Evolutionary conservation across 2,113 vertebrate species (phyloP).

Genomic region (Microcebus lehilahytsara): DNA sequence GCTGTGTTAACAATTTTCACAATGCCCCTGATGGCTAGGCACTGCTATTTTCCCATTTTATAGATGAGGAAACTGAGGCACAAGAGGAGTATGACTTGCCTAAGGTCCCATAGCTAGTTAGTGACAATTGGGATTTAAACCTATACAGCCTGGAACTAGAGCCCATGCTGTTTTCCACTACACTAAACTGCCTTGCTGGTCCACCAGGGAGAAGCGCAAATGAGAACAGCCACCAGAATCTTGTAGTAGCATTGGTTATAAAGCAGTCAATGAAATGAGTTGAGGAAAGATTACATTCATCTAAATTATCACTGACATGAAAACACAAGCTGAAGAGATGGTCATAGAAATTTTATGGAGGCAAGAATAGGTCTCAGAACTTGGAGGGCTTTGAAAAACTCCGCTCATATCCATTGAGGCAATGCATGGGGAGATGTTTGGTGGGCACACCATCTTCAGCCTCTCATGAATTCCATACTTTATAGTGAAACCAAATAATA

Average conservation of each 20-base stretch:
- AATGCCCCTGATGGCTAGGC: background rate
- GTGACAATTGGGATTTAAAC: background rate
- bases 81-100: background rate
- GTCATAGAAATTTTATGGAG: background rate
- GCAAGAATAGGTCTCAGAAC: background rate
- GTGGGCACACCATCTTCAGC: background rate
- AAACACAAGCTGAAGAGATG: background rate
- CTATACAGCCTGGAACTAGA: background rate
- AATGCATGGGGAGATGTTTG: background rate
- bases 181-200: background rate
- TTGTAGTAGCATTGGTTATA: background rate
- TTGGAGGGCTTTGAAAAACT: background rate
- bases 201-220: background rate
- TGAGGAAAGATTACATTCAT: background rate
- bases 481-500: background rate
- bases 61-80: background rate
- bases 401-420: background rate
- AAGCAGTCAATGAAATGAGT: background rate
- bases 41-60: too few species aligned
- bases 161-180: background rate
- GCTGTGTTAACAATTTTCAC: background rate
- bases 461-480: background rate
- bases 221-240: background rate
- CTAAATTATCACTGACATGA: background rate
- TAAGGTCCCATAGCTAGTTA: background rate